A percentile compares a stretch with the other conserved stretches of the same genome.
Conservation (phyloP, 2,113 vertebrate species). For the Coryphaenoides rupestris region DNA sequence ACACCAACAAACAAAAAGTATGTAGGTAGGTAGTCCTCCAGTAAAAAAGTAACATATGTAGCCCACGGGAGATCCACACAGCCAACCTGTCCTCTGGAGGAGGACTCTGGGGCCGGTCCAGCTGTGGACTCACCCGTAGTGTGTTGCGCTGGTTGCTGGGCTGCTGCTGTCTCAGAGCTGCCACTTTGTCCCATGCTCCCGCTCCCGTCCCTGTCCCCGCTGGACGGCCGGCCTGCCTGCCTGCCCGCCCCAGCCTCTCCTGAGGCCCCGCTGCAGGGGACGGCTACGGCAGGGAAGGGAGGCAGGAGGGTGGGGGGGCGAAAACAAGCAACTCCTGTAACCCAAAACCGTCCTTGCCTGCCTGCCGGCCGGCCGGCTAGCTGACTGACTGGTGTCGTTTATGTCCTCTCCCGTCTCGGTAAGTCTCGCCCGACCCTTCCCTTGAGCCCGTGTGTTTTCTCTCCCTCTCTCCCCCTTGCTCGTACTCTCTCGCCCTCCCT, state of each 20-base stretch:
- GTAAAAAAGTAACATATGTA: not conserved
- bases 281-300: conserved; percentile 1
- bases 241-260: conserved; percentile 45
- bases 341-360: conserved; percentile 39
- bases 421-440: conserved; percentile 38
- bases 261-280: conserved; percentile 44
- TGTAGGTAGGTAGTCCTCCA: too few species aligned
- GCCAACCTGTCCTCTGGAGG: not conserved
- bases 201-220: conserved; percentile 42
- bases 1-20: too few species aligned
- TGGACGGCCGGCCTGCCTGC: too few species aligned
- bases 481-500: conserved; percentile 14
- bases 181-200: conserved; percentile 64
- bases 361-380: too few species aligned
- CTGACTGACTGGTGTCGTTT: conserved; percentile 30
- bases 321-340: conserved; percentile 30
- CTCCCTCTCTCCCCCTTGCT: conserved; percentile 64
- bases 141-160: conserved; percentile 50
- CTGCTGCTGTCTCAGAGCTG: conserved; percentile 55
- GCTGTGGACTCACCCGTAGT: conserved; percentile 54
- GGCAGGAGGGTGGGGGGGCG: conserved; percentile 24
- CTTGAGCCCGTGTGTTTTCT: conserved; percentile 74
- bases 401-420: conserved; percentile 27
- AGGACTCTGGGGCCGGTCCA: not conserved
- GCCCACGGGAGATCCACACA: not conserved